phyloP scores from a whole-genome alignment of 2,797 vertebrate species.

The Choloepus didactylus region DNA sequence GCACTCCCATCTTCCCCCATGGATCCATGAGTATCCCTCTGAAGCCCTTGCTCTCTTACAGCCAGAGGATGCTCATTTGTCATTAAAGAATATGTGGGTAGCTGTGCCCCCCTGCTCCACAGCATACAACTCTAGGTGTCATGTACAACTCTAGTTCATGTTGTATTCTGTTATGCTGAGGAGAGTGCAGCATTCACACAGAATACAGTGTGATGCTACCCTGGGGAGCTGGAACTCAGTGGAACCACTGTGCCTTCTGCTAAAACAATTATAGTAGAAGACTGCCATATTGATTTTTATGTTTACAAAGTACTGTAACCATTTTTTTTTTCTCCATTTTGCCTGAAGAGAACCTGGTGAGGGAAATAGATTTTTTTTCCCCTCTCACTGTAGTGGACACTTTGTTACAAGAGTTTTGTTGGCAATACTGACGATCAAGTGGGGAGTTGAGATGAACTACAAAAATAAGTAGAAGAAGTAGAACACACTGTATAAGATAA shows the following conservation, averaged over 20 bases:
- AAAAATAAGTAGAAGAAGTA: background rate
- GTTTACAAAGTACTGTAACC: background rate
- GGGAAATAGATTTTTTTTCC: too few relatives aligned
- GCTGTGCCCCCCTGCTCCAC: background rate
- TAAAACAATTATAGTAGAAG: background rate
- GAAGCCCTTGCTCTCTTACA: background rate
- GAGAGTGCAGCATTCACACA: background rate
- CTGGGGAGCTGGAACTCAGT: background rate
- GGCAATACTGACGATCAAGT: background rate
- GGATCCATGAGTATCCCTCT: background rate
- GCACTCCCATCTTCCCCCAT: background rate
- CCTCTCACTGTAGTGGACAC: background rate
- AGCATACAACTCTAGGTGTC: too few relatives aligned
- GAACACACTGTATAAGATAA: background rate
- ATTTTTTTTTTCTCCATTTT: background rate
- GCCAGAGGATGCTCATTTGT: background rate
- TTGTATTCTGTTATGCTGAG: background rate
- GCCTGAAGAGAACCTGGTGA: background rate
- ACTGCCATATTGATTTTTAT: background rate
- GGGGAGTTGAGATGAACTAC: slow-evolving; percentile 1
- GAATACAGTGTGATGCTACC: background rate
- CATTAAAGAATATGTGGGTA: background rate
- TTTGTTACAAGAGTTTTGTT: slow-evolving; percentile 16
- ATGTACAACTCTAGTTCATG: too few relatives aligned
- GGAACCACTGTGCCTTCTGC: background rate